Evolutionary conservation across 2,888 invertebrate genomes (phyloP), one percentile per base, ranked within the genome.

Genomic region (Stramonita haemastoma): DNA sequence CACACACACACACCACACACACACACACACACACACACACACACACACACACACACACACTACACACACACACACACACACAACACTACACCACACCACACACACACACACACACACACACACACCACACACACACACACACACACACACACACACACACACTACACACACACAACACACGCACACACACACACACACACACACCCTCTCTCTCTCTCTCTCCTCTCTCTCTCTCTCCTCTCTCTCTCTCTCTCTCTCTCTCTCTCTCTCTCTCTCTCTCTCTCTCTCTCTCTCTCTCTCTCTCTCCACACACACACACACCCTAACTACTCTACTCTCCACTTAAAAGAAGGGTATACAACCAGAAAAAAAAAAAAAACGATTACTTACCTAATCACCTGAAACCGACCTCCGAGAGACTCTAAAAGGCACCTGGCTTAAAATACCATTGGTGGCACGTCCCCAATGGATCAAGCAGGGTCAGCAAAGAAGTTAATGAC

Each of bases 401-500:
- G 73, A n/a, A 73, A 73, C 29, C 1, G 73, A n/a, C 26, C 73
- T n/a, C 73, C n/a, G n/a, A n/a, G n/a, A n/a, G 11, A n/a, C 73
- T n/a, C n/a, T 73, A 11, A 46, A 46, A 46, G 5, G 22, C 26
- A 22, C 66, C 66, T 22, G 22, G 22, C 26, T 66, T 66, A 66
- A 66, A 66, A 66, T 66, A 26, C 66, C 66, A 66, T 17, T 17
- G 22, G 26, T 13, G 19, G 26, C 66, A 66, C 19, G 66, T 66
- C 26, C 19, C 19, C 26, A 66, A 66, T 17, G 13, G 66, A 66
- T 66, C 66, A 66, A 26, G 17, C 17, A 79, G 34, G 34, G 79
- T n/a, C 79, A 79, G 34, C 34, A 32, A 32, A 79, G 79, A 79
- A 79, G 79, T 79, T 79, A 79, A 79, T 79, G 79, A 79, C 79